A percentile compares a stretch with the other conserved stretches of the same genome.
Conservation (phyloP, 2,888 invertebrate genomes). For the Sphaerophoria taeniata region DNA sequence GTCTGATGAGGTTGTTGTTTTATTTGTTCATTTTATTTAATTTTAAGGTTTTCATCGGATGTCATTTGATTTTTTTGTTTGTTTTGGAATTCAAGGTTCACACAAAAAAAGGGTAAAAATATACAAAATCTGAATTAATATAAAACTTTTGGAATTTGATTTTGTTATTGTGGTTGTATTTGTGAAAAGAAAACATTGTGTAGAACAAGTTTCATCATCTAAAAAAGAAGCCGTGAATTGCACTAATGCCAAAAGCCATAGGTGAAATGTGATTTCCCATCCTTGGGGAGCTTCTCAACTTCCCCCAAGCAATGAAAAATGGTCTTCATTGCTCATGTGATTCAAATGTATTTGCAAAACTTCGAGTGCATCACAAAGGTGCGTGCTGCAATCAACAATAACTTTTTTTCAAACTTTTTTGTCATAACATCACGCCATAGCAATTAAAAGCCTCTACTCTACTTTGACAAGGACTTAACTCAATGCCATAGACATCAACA, state of each 20-base stretch:
- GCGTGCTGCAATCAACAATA: constrained; percentile 31
- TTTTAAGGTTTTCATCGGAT: background rate
- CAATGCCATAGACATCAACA: constrained; percentile 19
- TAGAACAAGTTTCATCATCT: constrained; percentile 37
- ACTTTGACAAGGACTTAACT: constrained; percentile 17
- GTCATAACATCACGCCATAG: constrained; percentile 11
- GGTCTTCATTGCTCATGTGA: constrained; percentile 4
- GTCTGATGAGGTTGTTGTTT: constrained; percentile 74
- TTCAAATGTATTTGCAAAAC: constrained; percentile 1
- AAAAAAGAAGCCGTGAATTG: constrained; percentile 62
- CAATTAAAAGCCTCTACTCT: constrained; percentile 27
- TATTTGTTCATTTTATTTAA: constrained; percentile 7
- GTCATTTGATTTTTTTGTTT: constrained; percentile 22
- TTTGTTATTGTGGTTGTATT: constrained; percentile 15
- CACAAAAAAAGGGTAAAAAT: constrained; percentile 13
- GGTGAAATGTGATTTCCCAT: constrained; percentile 46
- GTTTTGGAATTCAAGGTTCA: background rate
- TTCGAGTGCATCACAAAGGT: constrained; percentile 39
- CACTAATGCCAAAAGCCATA: constrained; percentile 61
- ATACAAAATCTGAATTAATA: constrained; percentile 36
- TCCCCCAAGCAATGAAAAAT: constrained; percentile 1
- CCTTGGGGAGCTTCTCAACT: constrained; percentile 28
- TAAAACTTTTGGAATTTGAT: background rate
- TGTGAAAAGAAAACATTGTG: constrained; percentile 54
- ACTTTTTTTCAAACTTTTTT: background rate